Conservation (phyloP, 2,113 vertebrate genomes). For the Ciconia maguari region DNA sequence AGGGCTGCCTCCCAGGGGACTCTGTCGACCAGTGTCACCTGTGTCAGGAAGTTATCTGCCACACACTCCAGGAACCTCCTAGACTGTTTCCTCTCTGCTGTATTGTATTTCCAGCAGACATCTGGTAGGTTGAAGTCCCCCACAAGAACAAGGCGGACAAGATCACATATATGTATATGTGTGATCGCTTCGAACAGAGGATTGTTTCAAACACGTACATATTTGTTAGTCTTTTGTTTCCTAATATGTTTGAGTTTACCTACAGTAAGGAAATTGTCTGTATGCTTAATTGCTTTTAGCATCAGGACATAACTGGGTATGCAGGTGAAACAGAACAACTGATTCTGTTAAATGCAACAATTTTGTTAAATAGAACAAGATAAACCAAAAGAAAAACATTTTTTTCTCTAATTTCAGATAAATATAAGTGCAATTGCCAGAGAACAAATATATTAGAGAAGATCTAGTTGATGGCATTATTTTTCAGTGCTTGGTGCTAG, state of each 20-base stretch:
- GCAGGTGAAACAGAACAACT: neutral
- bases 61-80: too few relatives aligned
- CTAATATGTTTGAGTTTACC: neutral
- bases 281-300: neutral
- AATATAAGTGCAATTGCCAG: neutral
- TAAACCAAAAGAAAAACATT: neutral
- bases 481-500: neutral
- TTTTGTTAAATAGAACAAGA: neutral
- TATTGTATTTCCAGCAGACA: too few relatives aligned
- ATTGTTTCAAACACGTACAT: neutral
- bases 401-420: neutral
- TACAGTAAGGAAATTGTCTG: neutral
- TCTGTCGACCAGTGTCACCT: too few relatives aligned
- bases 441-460: neutral
- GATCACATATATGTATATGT: too few relatives aligned
- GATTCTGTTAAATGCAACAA: neutral
- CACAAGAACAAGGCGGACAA: too few relatives aligned
- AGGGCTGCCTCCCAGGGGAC: too few relatives aligned
- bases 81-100: too few relatives aligned
- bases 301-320: neutral
- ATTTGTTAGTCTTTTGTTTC: too few relatives aligned
- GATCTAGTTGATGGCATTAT: neutral
- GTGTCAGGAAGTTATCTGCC: too few relatives aligned
- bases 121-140: too few relatives aligned
- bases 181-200: neutral